Evolutionary conservation across 1,140 invertebrate species (phyloP), one percentile per base, ranked within the genome.

Genomic region (Trachymyrmex septentrionalis): DNA sequence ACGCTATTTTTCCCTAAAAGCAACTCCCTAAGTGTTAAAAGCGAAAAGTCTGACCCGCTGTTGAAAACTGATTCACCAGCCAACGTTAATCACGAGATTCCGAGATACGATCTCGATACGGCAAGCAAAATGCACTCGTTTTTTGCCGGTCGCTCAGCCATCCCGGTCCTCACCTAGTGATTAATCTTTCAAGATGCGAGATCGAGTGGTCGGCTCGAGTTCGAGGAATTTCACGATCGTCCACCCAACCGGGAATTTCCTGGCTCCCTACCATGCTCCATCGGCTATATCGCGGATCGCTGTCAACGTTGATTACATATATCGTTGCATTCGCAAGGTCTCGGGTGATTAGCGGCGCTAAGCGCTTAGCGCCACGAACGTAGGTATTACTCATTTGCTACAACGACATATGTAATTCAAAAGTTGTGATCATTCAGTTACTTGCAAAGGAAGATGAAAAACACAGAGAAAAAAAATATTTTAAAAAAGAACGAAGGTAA

Each of bases 291-390:
- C n/a, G 14, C 55, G 3, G 19, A 59, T 69, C 24, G 44, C 30
- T 24, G 21, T 27, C 59, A 57, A n/a, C 44, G 55, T 27, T 76
- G 50, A 63, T 16, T 10, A 57, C 27, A 48, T 9, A 73, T 66
- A 73, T 78, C 85, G 66, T 34, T 3, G 27, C 44, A 19, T 64
- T 64, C 48, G 48, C 30, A 38, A 81, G 48, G 55, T 19, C 53
- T 77, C 75, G 72, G 48, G 64, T 88, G 88, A 88, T 89, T 88
- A 89, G 64, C 44, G 87, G 84, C 84, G 76, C 82, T 89, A 81
- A 81, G 75, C 82, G 75, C 75, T 82, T 71, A 84, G 73, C 87
- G 88, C 84, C 76, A n/a, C 16, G 38, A 16, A 59, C 30, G 9
- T 12, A 44, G 38, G 2, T 44, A 10, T 44, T 44, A 44, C 2